Base-by-base conservation (phyloP, 2,797 vertebrate species). In the Fistularia tabacaria region DNA sequence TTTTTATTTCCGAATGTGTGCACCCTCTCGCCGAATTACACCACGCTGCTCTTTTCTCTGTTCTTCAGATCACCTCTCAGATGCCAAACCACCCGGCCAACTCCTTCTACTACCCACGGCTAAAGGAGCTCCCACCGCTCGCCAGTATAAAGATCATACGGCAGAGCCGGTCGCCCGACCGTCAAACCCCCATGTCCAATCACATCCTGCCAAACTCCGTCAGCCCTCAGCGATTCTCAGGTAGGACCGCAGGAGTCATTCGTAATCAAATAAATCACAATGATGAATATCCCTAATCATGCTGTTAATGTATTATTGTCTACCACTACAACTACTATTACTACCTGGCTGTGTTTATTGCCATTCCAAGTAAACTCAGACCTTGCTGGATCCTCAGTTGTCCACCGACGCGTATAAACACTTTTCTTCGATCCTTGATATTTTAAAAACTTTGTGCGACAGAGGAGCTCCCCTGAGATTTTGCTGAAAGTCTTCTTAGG, bases 71-170 rank as follows among this genome's bases (percentile, higher is more conserved):
- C 74, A 92, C 91, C 6, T 90, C 90, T 64, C 86, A 90, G 74
- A 86, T 90, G 80, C 92, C 91, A 11, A 92, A 92, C 79, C 92
- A 93, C 70, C 91, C 91, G 0, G 91, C 88, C 51, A 93, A 92
- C 79, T 93, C 92, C 57, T 93, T 93, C 79, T 93, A 76, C 81
- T 92, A 92, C 60, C 91, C 92, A 9, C 86, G 91, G 47, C 67
- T 92, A 9, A 64, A 81, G 36, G 83, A 90, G 36, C 91, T 93
- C 11, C 92, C 91, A 1, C 90, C 90, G 0, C 81, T 92, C 7
- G 91, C 90, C 74, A 88, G 81, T 62, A 56, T 92, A 54, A 90
- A 54, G 80, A 65, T 92, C 46, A 88, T 14, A 3, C 83, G 58
- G 15, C 91, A 91, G 77, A 70, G 43, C 54, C 76, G 85, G 52